Conservation (phyloP, 1,140 invertebrate species). For the Littorina saxatilis region DNA sequence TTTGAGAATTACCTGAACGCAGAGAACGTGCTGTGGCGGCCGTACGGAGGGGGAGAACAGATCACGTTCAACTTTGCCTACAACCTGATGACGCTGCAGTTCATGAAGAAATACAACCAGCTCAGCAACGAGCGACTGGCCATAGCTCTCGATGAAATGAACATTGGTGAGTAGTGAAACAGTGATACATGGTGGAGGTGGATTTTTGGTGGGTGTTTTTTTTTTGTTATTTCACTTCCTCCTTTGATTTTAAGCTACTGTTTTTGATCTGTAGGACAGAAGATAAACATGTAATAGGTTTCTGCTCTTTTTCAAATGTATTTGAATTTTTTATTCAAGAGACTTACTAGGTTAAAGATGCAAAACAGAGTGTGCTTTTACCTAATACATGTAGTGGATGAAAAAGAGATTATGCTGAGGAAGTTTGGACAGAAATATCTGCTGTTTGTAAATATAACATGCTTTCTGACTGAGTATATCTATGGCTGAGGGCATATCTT, state of each 20-base stretch:
- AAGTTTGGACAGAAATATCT: too few species aligned
- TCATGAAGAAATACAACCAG: slow-evolving; percentile 93
- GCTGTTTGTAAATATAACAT: too few species aligned
- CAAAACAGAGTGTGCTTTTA: too few species aligned
- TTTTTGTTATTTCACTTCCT: neutral
- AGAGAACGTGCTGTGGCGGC: slow-evolving; percentile 67
- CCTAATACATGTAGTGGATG: too few species aligned
- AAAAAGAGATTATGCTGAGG: too few species aligned
- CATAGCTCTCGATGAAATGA: slow-evolving; percentile 90
- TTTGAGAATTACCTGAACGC: slow-evolving; percentile 68
- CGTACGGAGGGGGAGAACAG: slow-evolving; percentile 91
- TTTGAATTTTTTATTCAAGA: too few species aligned
- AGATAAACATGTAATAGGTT: too few species aligned
- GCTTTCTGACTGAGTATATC: too few species aligned
- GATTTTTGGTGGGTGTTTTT: neutral
- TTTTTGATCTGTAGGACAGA: neutral
- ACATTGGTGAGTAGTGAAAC: slow-evolving; percentile 79
- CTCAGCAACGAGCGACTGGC: slow-evolving; percentile 82
- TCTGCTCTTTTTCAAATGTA: too few species aligned
- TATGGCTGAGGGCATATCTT: too few species aligned
- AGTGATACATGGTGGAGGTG: neutral
- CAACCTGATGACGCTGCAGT: slow-evolving; percentile 92
- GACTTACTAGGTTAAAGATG: too few species aligned
- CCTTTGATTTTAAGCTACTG: neutral
- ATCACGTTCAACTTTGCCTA: slow-evolving; percentile 97